Conservation (phyloP, 1,140 invertebrate species). For the Drosophila pectinifera region DNA sequence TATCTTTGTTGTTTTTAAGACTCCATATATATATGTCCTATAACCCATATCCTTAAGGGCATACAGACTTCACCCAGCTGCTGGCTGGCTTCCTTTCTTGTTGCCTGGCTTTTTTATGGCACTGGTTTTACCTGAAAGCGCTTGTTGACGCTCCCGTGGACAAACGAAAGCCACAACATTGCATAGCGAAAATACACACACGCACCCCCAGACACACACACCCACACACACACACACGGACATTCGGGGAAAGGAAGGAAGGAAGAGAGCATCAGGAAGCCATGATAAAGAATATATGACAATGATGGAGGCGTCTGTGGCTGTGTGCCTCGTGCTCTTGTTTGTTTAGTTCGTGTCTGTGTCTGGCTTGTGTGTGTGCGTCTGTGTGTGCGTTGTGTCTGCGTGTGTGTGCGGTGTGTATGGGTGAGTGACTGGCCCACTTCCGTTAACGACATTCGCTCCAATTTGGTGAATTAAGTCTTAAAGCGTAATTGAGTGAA, state of each 20-base stretch:
- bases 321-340: conserved; percentile 5
- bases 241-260: not conserved
- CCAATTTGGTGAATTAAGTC: conserved; percentile 80
- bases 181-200: conserved; percentile 29
- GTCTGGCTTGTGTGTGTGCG: not conserved
- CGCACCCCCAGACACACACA: not conserved
- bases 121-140: conserved; percentile 30
- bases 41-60: not conserved
- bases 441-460: conserved; percentile 71
- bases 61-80: not conserved
- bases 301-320: conserved; percentile 27
- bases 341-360: conserved; percentile 37
- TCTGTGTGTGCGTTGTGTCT: not conserved
- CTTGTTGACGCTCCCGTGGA: conserved; percentile 20
- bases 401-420: not conserved
- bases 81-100: too few species aligned
- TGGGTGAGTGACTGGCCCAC: conserved; percentile 43
- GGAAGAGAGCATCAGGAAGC: conserved; percentile 39
- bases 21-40: too few species aligned
- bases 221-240: not conserved
- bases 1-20: too few species aligned
- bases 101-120: conserved; percentile 3
- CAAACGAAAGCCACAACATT: conserved; percentile 35
- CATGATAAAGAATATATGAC: conserved; percentile 42
- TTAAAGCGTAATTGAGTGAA: conserved; percentile 84